phyloP scores from a whole-genome alignment of 2,113 vertebrate species.

The Myocastor coypus region DNA sequence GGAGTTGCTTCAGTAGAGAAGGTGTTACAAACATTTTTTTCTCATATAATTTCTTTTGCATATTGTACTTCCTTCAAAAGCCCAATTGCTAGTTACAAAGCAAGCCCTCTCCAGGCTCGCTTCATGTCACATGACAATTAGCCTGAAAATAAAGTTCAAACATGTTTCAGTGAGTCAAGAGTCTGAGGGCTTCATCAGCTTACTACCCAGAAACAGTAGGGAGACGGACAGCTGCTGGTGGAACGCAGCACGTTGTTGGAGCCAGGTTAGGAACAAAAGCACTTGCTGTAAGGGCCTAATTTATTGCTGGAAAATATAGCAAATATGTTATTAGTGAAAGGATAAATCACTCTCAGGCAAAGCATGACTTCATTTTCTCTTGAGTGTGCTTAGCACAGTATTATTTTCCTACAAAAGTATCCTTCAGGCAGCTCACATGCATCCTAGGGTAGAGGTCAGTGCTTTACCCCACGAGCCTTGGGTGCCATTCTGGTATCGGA shows the following conservation, averaged over 20 bases:
- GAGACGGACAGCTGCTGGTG: background rate
- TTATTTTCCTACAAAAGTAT: slow-evolving; percentile 45
- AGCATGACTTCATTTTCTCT: slow-evolving; percentile 76
- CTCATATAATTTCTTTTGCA: slow-evolving; percentile 69
- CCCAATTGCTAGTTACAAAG: slow-evolving; percentile 62
- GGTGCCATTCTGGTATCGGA: background rate
- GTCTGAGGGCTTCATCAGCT: slow-evolving; percentile 22
- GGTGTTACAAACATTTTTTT: slow-evolving; percentile 52
- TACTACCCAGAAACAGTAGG: slow-evolving; percentile 1
- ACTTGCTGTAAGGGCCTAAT: slow-evolving; percentile 51
- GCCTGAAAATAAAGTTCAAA: slow-evolving; percentile 48
- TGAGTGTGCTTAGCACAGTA: slow-evolving; percentile 8
- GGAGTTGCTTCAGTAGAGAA: slow-evolving; percentile 43
- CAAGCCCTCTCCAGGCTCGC: slow-evolving; percentile 6
- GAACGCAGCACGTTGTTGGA: background rate
- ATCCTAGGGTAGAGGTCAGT: background rate
- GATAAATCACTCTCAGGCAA: slow-evolving; percentile 72
- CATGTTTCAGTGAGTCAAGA: background rate
- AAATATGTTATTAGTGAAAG: slow-evolving; percentile 72
- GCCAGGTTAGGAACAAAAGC: slow-evolving; percentile 52
- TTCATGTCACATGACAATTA: slow-evolving; percentile 47
- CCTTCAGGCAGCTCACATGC: background rate
- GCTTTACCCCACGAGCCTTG: background rate
- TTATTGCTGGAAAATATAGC: slow-evolving; percentile 70
- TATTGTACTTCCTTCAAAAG: slow-evolving; percentile 67